These are phyloP conservation scores for Andrena chrysosceles DNA, from an alignment of 2,888 invertebrate species.

Conservation along the genomic window DNA sequence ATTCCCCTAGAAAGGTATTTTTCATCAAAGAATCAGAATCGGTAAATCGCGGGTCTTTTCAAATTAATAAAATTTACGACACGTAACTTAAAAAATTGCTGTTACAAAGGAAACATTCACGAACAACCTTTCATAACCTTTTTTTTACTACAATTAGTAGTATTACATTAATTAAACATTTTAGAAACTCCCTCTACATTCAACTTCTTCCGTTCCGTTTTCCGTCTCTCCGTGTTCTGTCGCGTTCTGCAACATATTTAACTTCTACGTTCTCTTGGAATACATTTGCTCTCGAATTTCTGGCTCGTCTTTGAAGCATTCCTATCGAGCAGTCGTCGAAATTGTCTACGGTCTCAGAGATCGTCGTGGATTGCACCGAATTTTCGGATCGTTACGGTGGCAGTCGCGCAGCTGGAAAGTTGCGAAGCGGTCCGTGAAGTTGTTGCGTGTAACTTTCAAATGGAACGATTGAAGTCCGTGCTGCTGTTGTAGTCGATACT, in stretches of 20 bases:
- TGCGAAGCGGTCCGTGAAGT: constrained; percentile 19
- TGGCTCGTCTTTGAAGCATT: constrained; percentile 5
- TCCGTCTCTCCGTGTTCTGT: not conserved
- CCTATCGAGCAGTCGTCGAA: constrained; percentile 1
- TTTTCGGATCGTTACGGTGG: constrained; percentile 28
- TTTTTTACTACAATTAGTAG: too few relatives aligned
- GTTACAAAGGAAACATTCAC: too few relatives aligned
- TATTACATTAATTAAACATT: too few relatives aligned
- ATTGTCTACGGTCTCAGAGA: constrained; percentile 23
- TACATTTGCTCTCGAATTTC: constrained; percentile 5
- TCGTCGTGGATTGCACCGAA: constrained; percentile 8
- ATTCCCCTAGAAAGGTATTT: too few relatives aligned
- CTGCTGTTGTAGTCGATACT: constrained; percentile 20
- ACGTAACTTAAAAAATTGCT: too few relatives aligned
- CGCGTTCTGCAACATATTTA: not conserved
- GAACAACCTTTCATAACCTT: too few relatives aligned
- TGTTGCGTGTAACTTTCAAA: constrained; percentile 28
- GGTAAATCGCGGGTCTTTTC: too few relatives aligned
- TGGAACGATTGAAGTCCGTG: not conserved
- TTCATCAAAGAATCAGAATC: too few relatives aligned
- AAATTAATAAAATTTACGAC: too few relatives aligned
- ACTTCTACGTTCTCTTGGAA: not conserved
- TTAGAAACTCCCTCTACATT: not conserved
- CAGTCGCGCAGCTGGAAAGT: constrained; percentile 28
- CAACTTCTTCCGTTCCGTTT: not conserved